These are phyloP conservation scores for Drosophila kambysellisi DNA, from an alignment of 2,888 invertebrate genomes.

Conservation along the genomic window DNA sequence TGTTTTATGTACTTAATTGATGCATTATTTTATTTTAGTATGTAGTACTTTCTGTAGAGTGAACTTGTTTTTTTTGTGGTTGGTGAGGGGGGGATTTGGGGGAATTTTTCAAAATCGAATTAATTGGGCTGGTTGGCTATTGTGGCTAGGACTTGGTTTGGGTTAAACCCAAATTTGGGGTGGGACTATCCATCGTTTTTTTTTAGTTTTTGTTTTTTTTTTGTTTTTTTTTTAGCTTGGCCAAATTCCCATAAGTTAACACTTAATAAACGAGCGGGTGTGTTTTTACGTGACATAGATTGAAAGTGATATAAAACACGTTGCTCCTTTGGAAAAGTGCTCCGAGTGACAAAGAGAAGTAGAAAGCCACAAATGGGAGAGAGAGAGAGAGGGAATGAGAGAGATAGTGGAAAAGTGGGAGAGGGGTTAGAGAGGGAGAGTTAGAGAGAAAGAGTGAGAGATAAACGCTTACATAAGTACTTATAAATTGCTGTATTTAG, in stretches of 20 bases:
- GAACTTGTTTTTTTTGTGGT: neutral
- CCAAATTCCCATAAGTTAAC: slow-evolving; percentile 28
- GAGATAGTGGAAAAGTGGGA: neutral
- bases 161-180: slow-evolving; percentile 46
- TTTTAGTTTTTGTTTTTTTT: neutral
- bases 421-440: neutral
- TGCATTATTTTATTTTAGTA: slow-evolving; percentile 29
- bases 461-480: slow-evolving; percentile 6
- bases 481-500: slow-evolving; percentile 11
- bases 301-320: slow-evolving; percentile 27
- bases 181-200: slow-evolving; percentile 28
- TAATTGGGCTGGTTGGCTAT: slow-evolving; percentile 13
- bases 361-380: slow-evolving; percentile 9
- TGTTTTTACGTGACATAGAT: slow-evolving; percentile 22
- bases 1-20: slow-evolving; percentile 34
- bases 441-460: slow-evolving; percentile 1
- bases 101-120: neutral
- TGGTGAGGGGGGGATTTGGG: neutral
- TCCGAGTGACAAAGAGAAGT: slow-evolving; percentile 5
- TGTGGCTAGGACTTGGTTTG: slow-evolving; percentile 33
- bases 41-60: slow-evolving; percentile 7
- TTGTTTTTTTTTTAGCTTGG: slow-evolving; percentile 7
- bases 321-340: slow-evolving; percentile 11
- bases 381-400: neutral
- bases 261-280: slow-evolving; percentile 27